Evolutionary conservation across 2,113 vertebrate species (phyloP).

Genomic region (Pomatorhinus ruficollis): DNA sequence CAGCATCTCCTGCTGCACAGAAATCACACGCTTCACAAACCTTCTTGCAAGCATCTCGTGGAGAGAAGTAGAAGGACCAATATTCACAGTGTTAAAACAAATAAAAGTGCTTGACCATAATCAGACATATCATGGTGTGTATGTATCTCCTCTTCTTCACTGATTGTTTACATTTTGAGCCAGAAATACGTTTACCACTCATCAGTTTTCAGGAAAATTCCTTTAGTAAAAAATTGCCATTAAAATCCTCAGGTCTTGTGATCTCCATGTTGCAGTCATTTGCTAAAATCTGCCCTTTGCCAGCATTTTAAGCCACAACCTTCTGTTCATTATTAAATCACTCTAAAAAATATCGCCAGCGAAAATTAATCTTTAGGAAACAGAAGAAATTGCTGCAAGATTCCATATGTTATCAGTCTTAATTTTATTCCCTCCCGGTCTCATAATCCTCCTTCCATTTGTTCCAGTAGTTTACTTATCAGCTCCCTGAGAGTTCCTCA

Average conservation of each 20-base stretch:
- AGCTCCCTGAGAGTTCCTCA: neutral
- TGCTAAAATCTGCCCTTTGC: neutral
- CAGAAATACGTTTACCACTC: neutral
- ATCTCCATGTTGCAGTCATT: neutral
- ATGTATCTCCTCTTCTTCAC: neutral
- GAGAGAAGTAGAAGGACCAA: neutral
- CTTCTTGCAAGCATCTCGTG: neutral
- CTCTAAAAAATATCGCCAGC: neutral
- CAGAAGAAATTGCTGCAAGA: neutral
- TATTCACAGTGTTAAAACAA: neutral
- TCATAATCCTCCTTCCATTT: slow-evolving; percentile 10
- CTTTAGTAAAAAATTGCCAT: neutral
- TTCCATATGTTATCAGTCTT: slow-evolving; percentile 5
- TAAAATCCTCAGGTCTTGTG: neutral
- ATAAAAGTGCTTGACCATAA: neutral
- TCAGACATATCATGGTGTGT: neutral
- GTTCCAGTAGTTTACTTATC: neutral
- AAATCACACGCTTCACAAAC: neutral
- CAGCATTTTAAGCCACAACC: slow-evolving; percentile 5
- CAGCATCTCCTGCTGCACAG: neutral
- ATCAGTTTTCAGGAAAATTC: neutral
- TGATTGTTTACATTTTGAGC: neutral
- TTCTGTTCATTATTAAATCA: slow-evolving; percentile 18
- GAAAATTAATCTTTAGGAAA: slow-evolving; percentile 5
- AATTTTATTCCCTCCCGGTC: neutral